A percentile compares a stretch with the other conserved stretches of the same genome.
Conservation (phyloP, 2,797 vertebrate genomes). For the Hozukius guyotensis region DNA sequence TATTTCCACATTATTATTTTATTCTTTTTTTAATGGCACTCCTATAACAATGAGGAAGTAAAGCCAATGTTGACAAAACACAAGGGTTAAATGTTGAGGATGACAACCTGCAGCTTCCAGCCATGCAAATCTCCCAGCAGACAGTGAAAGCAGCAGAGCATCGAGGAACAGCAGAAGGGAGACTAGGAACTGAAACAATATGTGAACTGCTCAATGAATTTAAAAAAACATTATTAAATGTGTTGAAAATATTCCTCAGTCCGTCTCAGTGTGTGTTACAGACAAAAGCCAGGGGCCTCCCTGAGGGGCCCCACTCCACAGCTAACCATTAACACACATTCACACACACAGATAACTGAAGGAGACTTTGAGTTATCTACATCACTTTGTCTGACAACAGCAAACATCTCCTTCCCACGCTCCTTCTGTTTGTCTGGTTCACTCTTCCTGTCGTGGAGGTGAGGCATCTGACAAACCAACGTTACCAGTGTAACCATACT, state of each 20-base stretch:
- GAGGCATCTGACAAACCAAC: constrained; percentile 35
- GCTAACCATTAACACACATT: constrained; percentile 7
- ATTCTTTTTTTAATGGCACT: not conserved
- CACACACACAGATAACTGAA: not conserved
- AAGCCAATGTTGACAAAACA: not conserved
- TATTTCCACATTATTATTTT: not conserved
- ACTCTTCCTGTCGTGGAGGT: not conserved
- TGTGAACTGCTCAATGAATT: not conserved
- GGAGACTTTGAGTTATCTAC: not conserved
- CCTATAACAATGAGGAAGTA: not conserved
- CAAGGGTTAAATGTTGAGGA: not conserved
- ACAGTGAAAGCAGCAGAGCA: constrained; percentile 3
- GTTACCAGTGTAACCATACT: constrained; percentile 3
- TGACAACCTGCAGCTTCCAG: not conserved
- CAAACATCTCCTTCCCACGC: constrained; percentile 29
- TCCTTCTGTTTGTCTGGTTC: not conserved
- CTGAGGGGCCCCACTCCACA: not conserved
- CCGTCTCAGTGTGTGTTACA: not conserved
- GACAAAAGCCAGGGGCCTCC: constrained; percentile 24
- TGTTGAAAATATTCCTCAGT: not conserved
- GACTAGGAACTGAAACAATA: not conserved
- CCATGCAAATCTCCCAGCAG: not conserved
- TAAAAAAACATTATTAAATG: not conserved
- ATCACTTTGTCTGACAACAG: constrained; percentile 7
- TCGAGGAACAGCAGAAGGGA: not conserved